These are phyloP conservation scores for Drosophila prostipennis DNA, from an alignment of 2,888 invertebrate genomes.

Conservation along the genomic window DNA sequence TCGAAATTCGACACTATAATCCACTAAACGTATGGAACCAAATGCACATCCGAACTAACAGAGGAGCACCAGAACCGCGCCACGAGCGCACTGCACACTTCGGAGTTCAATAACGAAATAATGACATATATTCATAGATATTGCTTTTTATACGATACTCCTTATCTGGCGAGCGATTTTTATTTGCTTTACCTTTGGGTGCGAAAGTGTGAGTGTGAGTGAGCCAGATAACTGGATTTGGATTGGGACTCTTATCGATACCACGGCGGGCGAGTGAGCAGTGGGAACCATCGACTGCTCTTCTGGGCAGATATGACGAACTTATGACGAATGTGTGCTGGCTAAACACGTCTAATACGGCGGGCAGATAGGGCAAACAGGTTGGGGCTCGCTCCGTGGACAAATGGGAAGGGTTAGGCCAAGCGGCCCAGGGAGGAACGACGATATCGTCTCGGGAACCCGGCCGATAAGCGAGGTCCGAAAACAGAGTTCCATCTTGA, in stretches of 20 bases:
- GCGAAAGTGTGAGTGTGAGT: conserved; percentile 42
- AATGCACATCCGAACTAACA: background rate
- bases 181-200: conserved; percentile 69
- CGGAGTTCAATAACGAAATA: conserved; percentile 79
- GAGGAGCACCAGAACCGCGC: conserved; percentile 3
- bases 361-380: conserved; percentile 25
- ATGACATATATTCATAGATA: conserved; percentile 79
- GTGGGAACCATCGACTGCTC: conserved; percentile 49
- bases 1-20: conserved; percentile 7
- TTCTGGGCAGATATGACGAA: conserved; percentile 57
- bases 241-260: conserved; percentile 76
- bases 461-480: conserved; percentile 31
- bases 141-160: conserved; percentile 78
- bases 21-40: conserved; percentile 1
- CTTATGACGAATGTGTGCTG: conserved; percentile 60
- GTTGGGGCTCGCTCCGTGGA: conserved; percentile 8
- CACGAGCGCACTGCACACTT: conserved; percentile 53
- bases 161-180: conserved; percentile 67
- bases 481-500: conserved; percentile 24
- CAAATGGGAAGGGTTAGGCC: conserved; percentile 16
- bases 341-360: conserved; percentile 46
- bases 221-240: conserved; percentile 77
- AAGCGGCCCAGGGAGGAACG: background rate
- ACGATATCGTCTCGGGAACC: background rate
- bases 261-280: conserved; percentile 15